Evolutionary conservation across 2,797 vertebrate species (phyloP), one percentile per base, ranked within the genome.

Genomic region (Danio albolineatus): DNA sequence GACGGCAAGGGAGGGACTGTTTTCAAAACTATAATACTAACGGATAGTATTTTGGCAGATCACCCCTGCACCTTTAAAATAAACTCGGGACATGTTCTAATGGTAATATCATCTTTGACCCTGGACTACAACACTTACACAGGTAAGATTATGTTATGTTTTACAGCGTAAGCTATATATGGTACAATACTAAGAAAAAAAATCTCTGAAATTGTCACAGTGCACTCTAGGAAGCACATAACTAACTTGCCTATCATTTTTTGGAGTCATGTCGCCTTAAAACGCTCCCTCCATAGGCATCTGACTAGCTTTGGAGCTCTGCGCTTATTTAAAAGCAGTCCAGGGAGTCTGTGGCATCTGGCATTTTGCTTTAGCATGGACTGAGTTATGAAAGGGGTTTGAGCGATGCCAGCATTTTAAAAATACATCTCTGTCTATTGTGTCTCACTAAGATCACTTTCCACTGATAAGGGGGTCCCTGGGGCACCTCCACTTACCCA

Each of bases 401-500:
- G 78, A 84, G 84, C 79, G 70, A 84, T 82, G 84, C 81, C 85
- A 83, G 83, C 74, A 76, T 86, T 90, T 89, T 85, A 87, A 90
- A 85, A 89, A 90, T 78, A 89, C 85, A 88, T 89, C 86, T 90
- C 83, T 88, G 86, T 89, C 89, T 85, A 84, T 88, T 86, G 88
- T 89, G 89, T 89, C 88, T 90, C 82, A 86, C 83, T 89, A 73
- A 82, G 84, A 85, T 87, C 80, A 66, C 80, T 85, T 84, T 87
- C 83, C 84, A 87, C 90, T 88, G 87, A 86, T 89, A 89, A 86
- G 89, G 82, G 62, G 82, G 85, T 91, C 91, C 91, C 91, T 67
- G 77, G 89, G 87, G 93, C 85, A 38, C 88, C 84, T 91, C 86
- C 87, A 88, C 88, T 90, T 91, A 87, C 89, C 89, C 91, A 91